These are phyloP conservation scores for Zootoca vivipara DNA, from an alignment of 2,113 vertebrate species.

Conservation along the genomic window DNA sequence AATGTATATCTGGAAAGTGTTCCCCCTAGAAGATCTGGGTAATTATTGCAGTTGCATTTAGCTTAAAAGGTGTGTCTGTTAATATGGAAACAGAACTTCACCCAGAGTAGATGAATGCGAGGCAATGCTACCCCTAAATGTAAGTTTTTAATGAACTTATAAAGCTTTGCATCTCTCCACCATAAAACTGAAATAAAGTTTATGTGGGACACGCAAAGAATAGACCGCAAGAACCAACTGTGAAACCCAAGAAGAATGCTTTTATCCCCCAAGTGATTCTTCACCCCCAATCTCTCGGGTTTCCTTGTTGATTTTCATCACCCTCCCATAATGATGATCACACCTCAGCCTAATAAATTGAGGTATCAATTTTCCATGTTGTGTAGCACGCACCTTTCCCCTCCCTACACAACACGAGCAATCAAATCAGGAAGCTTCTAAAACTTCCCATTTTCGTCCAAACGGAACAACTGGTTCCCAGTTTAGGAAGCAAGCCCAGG, in stretches of 20 bases:
- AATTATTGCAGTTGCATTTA: background rate
- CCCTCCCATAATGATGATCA: background rate
- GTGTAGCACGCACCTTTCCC: background rate
- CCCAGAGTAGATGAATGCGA: background rate
- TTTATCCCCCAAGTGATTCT: background rate
- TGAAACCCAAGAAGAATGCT: background rate
- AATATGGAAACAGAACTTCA: background rate
- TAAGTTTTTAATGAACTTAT: background rate
- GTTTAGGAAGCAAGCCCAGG: background rate
- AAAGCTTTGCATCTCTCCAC: background rate
- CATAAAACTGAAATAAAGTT: background rate
- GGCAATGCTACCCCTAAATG: background rate
- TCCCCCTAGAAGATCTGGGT: no score
- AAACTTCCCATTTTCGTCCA: background rate
- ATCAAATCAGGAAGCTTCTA: background rate
- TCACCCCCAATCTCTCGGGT: background rate
- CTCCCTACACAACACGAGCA: background rate
- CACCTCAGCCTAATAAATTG: background rate
- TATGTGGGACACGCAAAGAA: background rate
- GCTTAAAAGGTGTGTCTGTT: background rate
- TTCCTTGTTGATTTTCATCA: background rate
- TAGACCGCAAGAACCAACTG: background rate
- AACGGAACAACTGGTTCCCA: background rate
- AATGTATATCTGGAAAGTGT: background rate
- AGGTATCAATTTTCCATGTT: background rate